Conservation (phyloP, 2,797 vertebrate genomes). For the Podargus strigoides region DNA sequence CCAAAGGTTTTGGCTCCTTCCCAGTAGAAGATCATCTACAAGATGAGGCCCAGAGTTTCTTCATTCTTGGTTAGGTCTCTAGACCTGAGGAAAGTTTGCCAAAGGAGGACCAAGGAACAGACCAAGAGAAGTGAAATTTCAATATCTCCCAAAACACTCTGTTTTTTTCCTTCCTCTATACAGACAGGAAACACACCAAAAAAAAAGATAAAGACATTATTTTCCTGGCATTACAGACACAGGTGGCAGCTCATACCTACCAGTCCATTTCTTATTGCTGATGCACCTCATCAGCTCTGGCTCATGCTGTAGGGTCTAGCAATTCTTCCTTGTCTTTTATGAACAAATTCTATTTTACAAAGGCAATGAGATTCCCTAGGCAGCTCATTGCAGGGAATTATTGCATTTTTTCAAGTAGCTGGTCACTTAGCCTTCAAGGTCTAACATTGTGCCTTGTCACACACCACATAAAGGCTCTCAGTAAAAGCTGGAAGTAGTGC, state of each 20-base stretch:
- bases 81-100: background rate
- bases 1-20: background rate
- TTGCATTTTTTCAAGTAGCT: background rate
- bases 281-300: background rate
- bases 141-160: background rate
- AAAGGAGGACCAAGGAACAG: background rate
- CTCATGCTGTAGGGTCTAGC: background rate
- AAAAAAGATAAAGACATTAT: background rate
- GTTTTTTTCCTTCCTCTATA: background rate
- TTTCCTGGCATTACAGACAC: background rate
- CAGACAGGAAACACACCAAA: background rate
- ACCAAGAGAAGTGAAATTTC: background rate
- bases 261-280: background rate
- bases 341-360: background rate
- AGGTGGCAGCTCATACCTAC: background rate
- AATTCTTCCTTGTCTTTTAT: background rate
- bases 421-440: background rate
- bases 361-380: background rate
- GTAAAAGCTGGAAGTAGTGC: background rate
- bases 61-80: background rate
- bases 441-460: background rate
- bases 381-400: background rate
- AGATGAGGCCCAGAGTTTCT: background rate
- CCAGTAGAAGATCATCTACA: background rate
- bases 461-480: background rate